Percentiles rank a stretch among this genome's conserved stretches.
Conservation (phyloP, 2,888 invertebrate genomes). For the Ophion costatus region DNA sequence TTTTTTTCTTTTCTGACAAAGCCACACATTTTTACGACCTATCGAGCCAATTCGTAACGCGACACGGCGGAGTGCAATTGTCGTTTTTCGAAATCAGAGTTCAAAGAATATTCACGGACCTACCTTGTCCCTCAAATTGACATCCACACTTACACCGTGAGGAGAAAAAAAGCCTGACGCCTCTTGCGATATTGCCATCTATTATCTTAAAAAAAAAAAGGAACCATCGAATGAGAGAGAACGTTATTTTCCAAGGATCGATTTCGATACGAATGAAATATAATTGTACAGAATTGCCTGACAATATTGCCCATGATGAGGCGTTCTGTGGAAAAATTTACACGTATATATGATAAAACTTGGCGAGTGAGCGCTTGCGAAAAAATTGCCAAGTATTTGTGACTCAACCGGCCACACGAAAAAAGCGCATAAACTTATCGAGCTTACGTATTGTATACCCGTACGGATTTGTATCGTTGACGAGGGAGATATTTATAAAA, state of each 20-base stretch:
- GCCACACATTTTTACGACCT: not conserved
- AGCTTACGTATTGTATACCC: slow-evolving; percentile 73
- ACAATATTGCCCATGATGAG: slow-evolving; percentile 9
- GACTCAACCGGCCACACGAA: slow-evolving; percentile 18
- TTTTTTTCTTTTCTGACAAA: not conserved
- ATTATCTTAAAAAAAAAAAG: not conserved
- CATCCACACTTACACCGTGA: not conserved
- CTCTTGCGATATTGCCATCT: slow-evolving; percentile 11
- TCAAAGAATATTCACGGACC: not conserved
- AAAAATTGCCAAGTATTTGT: slow-evolving; percentile 24
- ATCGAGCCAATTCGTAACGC: slow-evolving; percentile 4
- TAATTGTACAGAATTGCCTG: slow-evolving; percentile 1
- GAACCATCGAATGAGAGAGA: not conserved
- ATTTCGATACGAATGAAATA: not conserved
- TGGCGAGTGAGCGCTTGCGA: slow-evolving; percentile 15
- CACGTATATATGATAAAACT: slow-evolving; percentile 11
- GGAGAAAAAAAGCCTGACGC: slow-evolving; percentile 5
- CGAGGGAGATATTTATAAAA: slow-evolving; percentile 65
- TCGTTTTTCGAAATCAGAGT: not conserved
- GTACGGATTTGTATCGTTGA: slow-evolving; percentile 71
- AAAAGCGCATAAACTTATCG: slow-evolving; percentile 60
- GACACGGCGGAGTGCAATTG: not conserved
- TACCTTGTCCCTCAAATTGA: not conserved
- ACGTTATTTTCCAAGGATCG: not conserved
- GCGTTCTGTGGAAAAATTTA: slow-evolving; percentile 12